These are phyloP conservation scores for Sisor rabdophorus DNA, from an alignment of 2,113 vertebrate species.

Conservation along the genomic window DNA sequence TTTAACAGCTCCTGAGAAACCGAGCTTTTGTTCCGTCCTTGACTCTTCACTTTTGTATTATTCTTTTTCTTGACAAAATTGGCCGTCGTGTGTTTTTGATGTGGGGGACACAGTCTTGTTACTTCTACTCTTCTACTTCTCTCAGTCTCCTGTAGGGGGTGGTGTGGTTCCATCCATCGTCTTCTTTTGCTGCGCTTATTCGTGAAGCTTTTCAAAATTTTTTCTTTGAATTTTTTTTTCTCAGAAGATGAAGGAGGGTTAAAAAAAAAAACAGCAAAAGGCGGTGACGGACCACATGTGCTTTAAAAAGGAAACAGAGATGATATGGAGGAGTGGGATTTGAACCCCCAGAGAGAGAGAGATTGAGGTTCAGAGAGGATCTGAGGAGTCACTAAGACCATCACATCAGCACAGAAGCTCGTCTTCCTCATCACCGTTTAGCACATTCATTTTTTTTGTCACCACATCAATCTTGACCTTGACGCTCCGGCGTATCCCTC, in stretches of 20 bases:
- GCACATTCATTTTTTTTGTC: too few relatives aligned
- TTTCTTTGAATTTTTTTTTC: neutral
- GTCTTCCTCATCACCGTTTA: too few relatives aligned
- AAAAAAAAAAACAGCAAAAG: constrained; percentile 5
- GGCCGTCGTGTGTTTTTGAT: too few relatives aligned
- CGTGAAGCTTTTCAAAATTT: constrained; percentile 6
- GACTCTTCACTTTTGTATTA: too few relatives aligned
- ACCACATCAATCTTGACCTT: too few relatives aligned
- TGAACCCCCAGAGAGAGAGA: neutral
- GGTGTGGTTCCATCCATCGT: neutral
- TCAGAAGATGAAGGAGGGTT: constrained; percentile 2
- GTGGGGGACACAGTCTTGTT: too few relatives aligned
- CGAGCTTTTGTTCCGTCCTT: too few relatives aligned
- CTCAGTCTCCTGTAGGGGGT: constrained; percentile 13
- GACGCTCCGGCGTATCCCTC: neutral
- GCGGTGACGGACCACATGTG: neutral
- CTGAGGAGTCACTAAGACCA: neutral
- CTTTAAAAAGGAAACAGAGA: constrained; percentile 4
- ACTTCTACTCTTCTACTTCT: neutral
- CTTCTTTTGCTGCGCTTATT: neutral
- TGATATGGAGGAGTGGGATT: constrained; percentile 9
- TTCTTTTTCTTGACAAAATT: too few relatives aligned
- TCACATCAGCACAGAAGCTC: neutral
- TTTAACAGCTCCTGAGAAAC: neutral
- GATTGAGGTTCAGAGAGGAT: neutral